Base-by-base conservation (phyloP, 2,113 vertebrate species). In the Cricetomys ansorgei region DNA sequence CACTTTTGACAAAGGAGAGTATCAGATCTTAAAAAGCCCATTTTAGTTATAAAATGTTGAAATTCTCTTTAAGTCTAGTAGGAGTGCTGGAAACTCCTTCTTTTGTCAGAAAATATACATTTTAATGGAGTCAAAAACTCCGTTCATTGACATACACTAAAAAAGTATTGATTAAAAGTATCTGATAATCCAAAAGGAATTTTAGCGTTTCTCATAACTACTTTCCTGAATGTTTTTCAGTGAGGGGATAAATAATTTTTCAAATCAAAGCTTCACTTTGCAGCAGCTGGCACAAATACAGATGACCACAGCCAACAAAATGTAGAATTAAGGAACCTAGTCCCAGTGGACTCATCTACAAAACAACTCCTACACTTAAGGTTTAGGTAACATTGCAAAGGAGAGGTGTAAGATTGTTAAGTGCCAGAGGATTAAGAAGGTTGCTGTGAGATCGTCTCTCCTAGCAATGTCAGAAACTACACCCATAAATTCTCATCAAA, bases 21-120 rank as follows among this genome's bases (percentile, higher is more conserved):
- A 81, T 62, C 48, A 3, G 7, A 43, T 95, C 3, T 92, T 95
- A 50, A 70, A 67, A 4, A 45, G 27, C 5, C 2, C 10, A 77
- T 76, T 81, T 67, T 37, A 72, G 13, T 43, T 80, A 84, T 57
- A 0, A 95, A 79, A 77, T 77, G 43, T 12, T 88, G 11, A 65
- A 94, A 77, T 84, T 96, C 16, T 87, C 11, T 85, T 67, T n/a
- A 88, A 70, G 3, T 89, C 23, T 83, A 31, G 13, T 27, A 79
- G 40, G 10, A 95, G 86, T 75, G 7, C 9, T 91, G 45, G 10
- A 16, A 90, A 80, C 0, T 55, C 73, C 19, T 8, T 57, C 17
- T 75, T 80, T 6, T 76, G 93, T 85, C 27, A 76, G 64, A 92
- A 89, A 94, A 94, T 57, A 65, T 21, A 50, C 8, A 69, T 67